phyloP scores from a whole-genome alignment of 2,797 vertebrate species.

The Enteromius viviparus region DNA sequence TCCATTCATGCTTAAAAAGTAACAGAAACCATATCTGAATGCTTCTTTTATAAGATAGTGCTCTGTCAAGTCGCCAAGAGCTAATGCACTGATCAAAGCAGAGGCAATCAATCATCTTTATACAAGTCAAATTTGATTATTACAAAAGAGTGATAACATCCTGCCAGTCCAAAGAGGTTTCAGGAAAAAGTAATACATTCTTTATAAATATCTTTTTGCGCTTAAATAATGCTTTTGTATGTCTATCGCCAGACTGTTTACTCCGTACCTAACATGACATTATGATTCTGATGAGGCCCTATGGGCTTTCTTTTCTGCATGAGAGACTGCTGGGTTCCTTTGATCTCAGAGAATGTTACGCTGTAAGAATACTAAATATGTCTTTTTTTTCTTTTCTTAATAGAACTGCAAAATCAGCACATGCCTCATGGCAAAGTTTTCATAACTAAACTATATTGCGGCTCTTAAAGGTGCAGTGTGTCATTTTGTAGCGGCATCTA shows the following conservation, averaged over 20 bases:
- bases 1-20: conserved; percentile 27
- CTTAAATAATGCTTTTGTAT: conserved; percentile 12
- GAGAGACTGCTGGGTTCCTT: conserved; percentile 36
- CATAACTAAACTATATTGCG: background rate
- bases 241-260: conserved; percentile 23
- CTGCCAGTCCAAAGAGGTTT: background rate
- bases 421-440: conserved; percentile 13
- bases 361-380: conserved; percentile 45
- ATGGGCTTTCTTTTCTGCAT: conserved; percentile 26
- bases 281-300: conserved; percentile 31
- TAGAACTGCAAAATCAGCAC: conserved; percentile 51
- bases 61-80: conserved; percentile 28
- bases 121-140: conserved; percentile 16
- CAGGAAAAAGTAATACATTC: conserved; percentile 2
- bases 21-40: conserved; percentile 32
- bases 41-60: conserved; percentile 13
- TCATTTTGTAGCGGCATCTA: too few relatives aligned
- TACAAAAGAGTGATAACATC: conserved; percentile 12
- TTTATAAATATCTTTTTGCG: background rate
- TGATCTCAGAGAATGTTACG: conserved; percentile 51
- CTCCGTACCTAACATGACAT: conserved; percentile 43
- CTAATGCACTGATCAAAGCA: conserved; percentile 27
- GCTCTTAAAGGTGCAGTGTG: background rate
- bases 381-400: background rate
- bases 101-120: conserved; percentile 21